Percentiles rank a stretch among this genome's conserved stretches.
phyloP scores from a whole-genome alignment of 2,113 vertebrate species.

The Tor tambroides region DNA sequence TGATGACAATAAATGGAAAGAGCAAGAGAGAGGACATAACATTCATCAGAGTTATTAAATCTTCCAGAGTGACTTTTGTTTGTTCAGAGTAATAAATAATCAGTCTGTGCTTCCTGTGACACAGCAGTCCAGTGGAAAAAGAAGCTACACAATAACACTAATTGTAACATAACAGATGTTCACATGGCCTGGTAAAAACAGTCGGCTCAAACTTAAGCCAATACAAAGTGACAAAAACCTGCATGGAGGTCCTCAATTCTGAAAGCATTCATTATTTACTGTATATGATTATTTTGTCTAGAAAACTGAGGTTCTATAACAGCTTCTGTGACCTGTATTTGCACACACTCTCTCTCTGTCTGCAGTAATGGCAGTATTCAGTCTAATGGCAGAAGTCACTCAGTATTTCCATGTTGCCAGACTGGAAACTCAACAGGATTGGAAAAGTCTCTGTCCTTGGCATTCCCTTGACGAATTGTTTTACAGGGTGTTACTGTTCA shows the following conservation, averaged over 20 bases:
- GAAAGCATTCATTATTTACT: neutral
- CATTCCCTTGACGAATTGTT: neutral
- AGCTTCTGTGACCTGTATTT: neutral
- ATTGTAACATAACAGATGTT: constrained; percentile 1
- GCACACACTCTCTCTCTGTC: neutral
- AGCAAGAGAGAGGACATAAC: neutral
- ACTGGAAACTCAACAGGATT: constrained; percentile 21
- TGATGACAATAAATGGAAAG: neutral
- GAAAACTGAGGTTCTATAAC: neutral
- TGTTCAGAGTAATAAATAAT: constrained; percentile 5
- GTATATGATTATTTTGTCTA: neutral
- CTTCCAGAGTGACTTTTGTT: neutral
- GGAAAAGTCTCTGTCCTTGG: constrained; percentile 18
- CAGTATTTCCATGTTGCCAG: constrained; percentile 16
- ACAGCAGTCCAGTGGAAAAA: neutral
- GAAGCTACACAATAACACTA: neutral
- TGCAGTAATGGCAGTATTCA: neutral
- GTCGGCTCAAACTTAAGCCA: neutral
- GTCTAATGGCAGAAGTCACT: neutral
- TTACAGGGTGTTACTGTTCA: constrained; percentile 2
- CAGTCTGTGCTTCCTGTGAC: neutral
- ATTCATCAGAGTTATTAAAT: neutral
- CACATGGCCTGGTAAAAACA: neutral
- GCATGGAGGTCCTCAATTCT: neutral
- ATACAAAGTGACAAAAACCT: neutral